Evolutionary conservation across 2,797 vertebrate genomes (phyloP).

Genomic region (Cottoperca gobio): DNA sequence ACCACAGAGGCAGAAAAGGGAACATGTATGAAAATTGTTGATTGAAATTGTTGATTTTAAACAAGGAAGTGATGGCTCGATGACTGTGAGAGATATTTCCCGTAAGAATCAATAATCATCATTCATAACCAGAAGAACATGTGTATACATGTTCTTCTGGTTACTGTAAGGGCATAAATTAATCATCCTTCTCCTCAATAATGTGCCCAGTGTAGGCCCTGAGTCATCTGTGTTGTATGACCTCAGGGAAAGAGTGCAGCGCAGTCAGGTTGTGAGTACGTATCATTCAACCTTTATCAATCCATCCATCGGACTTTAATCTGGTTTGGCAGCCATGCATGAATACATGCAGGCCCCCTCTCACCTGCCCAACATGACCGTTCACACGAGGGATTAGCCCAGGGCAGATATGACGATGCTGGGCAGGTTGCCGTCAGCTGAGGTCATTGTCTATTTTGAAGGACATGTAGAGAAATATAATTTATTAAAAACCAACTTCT

Average conservation of each 20-base stretch:
- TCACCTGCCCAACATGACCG: conserved; percentile 61
- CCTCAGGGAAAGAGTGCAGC: conserved; percentile 16
- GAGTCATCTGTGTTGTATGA: conserved; percentile 45
- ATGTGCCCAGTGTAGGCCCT: conserved; percentile 4
- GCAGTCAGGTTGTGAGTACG: conserved; percentile 3
- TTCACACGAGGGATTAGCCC: conserved; percentile 51
- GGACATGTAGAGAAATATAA: not conserved
- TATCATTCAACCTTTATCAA: conserved; percentile 45
- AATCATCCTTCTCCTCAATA: conserved; percentile 23
- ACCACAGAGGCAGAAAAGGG: conserved; percentile 31
- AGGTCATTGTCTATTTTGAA: not conserved
- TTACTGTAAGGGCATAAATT: not conserved
- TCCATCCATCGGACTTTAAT: conserved; percentile 56
- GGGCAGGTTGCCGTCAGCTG: conserved; percentile 18
- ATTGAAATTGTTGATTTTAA: not conserved
- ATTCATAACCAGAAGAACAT: too few relatives aligned
- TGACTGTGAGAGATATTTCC: conserved; percentile 29
- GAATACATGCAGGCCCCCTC: conserved; percentile 2
- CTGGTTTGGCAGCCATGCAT: conserved; percentile 47
- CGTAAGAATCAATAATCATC: conserved; percentile 31
- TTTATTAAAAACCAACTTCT: not conserved
- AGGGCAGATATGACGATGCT: conserved; percentile 9
- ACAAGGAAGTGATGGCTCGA: not conserved
- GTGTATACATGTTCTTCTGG: not conserved
- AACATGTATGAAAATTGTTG: not conserved